Evolutionary conservation across 2,113 vertebrate genomes (phyloP), one percentile per base, ranked within the genome.

Genomic region (Notarius lentiginosus): DNA sequence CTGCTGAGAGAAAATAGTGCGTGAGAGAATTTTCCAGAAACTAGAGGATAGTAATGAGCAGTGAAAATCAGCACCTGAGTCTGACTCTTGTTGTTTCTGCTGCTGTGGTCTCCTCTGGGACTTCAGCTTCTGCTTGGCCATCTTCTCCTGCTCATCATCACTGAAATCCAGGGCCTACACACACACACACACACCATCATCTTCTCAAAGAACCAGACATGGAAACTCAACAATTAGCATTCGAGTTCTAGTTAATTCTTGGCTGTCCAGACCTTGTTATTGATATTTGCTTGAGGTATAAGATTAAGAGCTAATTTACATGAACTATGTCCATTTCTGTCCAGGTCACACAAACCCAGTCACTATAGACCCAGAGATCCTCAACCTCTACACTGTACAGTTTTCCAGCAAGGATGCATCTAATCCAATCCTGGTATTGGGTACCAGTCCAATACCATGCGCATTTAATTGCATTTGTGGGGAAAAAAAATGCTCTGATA

Each of bases 101-200:
- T 89, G 91, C 90, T 90, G 95, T 24, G 91, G 94, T 83, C 90
- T 70, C 87, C 91, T 95, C 30, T 93, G 94, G 84, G 93, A 89
- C n/a, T 93, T 93, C 86, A 96, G 97, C 87, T 92, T 96, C 56
- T 94, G 96, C 88, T 97, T 99, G 41, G 97, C 96, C 79, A 95
- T 91, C 82, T 94, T 96, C 83, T 99, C 98, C 82, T 96, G 92
- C 90, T 99, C 98, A 90, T 99, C 98, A 92, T 99, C 98, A 91
- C 98, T 99, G 85, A 95, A 99, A 90, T 99, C 98, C 90, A 99
- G 94, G 81, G 93, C 96, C 98, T 99, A 63, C 27, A 66, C 17
- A 85, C 11, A 70, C 49, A 60, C 65, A 76, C 53, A 83, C 17
- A 8, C 51, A 63, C 24, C 22, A 70, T 6, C 2, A 79, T 12